Evolutionary conservation across 1,140 invertebrate species (phyloP), one percentile per base, ranked within the genome.

Genomic region (Anoplolepis gracilipes): DNA sequence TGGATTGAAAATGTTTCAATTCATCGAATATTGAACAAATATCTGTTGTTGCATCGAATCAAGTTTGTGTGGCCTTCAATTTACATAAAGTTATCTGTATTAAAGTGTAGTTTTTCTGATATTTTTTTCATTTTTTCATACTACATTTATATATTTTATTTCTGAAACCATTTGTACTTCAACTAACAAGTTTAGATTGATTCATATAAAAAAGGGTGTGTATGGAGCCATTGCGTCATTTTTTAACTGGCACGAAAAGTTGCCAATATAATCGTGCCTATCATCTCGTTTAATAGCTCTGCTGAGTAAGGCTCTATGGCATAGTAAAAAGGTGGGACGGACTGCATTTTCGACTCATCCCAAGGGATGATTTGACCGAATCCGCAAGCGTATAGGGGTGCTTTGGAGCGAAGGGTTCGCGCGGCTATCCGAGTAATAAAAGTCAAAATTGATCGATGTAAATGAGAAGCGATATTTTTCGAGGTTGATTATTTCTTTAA

Each of bases 281-380:
- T 93, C 92, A 92, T 92, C 91, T 92, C 65, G 89, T 76, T 90
- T 92, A 92, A 92, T 92, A 84, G 90, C 85, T 33, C 59, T 10
- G 67, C 57, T 81, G 69, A 90, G 55, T 82, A 76, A 89, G 59
- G 73, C 67, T 87, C 79, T 85, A 62, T 59, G 33, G 77, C n/a
- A 33, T 49, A 42, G 42, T 46, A 62, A 64, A 49, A 57, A 64
- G 70, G 55, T 85, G 73, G 64, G 75, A 75, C 59, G 84, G 72
- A 61, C 46, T 69, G 88, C 72, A 85, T 79, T 84, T 85, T 64
- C 46, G 57, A 90, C 55, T 78, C 84, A 90, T 92, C 91, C 87
- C 90, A 49, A 72, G 91, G 92, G 88, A 92, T 88, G 87, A 91
- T 84, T 92, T 88, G 82, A 87, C 75, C 85, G 89, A 87, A 88